These are phyloP conservation scores for Sparus aurata DNA, from an alignment of 2,797 vertebrate genomes.

Conservation along the genomic window DNA sequence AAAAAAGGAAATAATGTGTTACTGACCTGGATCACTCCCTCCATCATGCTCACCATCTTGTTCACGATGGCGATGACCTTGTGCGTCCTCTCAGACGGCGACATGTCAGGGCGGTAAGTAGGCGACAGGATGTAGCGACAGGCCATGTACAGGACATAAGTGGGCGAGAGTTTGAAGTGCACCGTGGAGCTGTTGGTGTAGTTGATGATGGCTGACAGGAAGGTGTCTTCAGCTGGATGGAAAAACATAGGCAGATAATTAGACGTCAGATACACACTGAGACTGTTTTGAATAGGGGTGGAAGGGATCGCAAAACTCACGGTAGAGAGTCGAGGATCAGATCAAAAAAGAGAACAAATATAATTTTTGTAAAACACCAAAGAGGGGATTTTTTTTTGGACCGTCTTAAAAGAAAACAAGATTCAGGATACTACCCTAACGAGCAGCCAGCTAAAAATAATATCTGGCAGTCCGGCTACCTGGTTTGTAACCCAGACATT, in stretches of 20 bases:
- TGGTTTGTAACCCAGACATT: too few species aligned
- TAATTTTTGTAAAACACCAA: too few species aligned
- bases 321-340: too few species aligned
- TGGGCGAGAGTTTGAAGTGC: slow-evolving; percentile 98
- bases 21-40: slow-evolving; percentile 99
- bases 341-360: too few species aligned
- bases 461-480: too few species aligned
- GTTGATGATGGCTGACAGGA: slow-evolving; percentile 98
- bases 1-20: not conserved
- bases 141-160: slow-evolving; percentile 97
- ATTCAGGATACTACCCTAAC: too few species aligned
- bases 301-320: too few species aligned
- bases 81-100: slow-evolving; percentile 93
- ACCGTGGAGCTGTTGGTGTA: slow-evolving; percentile 99
- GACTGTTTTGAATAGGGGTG: not conserved
- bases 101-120: slow-evolving; percentile 93
- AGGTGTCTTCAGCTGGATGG: slow-evolving; percentile 94
- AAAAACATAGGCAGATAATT: not conserved
- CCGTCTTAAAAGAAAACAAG: too few species aligned
- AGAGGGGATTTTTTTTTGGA: too few species aligned
- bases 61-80: slow-evolving; percentile 97
- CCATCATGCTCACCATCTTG: slow-evolving; percentile 99
- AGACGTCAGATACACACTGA: not conserved
- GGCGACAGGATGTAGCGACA: slow-evolving; percentile 95
- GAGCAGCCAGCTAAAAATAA: too few species aligned